Conservation (phyloP, 37 sponge, comb jelly and placozoan species). For the Hormiphora californensis region DNA sequence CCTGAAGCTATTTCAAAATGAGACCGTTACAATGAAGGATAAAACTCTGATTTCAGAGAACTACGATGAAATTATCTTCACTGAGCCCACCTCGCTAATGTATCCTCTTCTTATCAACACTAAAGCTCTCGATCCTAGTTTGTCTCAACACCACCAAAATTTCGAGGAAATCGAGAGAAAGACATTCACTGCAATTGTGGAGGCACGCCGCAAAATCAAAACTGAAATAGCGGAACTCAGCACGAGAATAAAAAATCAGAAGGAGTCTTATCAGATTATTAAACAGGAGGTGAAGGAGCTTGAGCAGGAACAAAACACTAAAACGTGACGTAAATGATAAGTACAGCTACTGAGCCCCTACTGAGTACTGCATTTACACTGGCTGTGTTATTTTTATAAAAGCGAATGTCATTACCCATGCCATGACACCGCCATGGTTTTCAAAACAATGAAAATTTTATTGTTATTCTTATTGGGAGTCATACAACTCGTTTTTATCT, state of each 20-base stretch:
- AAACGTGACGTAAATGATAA: not conserved
- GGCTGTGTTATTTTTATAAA: no score
- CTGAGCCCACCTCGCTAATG: slow-evolving; percentile 43
- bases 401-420: no score
- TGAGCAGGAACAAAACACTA: slow-evolving; percentile 57
- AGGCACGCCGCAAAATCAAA: slow-evolving; percentile 71
- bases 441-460: no score
- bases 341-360: no score
- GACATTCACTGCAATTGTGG: slow-evolving; percentile 57
- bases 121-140: not conserved
- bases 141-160: slow-evolving; percentile 2
- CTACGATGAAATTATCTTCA: slow-evolving; percentile 79
- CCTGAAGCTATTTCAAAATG: slow-evolving; percentile 86
- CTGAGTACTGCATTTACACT: no score
- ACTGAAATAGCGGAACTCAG: slow-evolving; percentile 75
- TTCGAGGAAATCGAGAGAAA: slow-evolving; percentile 70
- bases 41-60: slow-evolving; percentile 84
- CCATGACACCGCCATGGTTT: no score
- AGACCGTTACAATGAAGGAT: slow-evolving; percentile 70
- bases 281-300: slow-evolving; percentile 68
- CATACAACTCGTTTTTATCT: no score
- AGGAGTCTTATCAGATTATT: slow-evolving; percentile 55
- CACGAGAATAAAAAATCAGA: slow-evolving; percentile 71
- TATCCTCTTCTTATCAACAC: slow-evolving; percentile 24
- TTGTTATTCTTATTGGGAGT: no score